These are phyloP conservation scores for Philantomba maxwellii DNA, from an alignment of 2,113 vertebrate genomes.

Conservation along the genomic window DNA sequence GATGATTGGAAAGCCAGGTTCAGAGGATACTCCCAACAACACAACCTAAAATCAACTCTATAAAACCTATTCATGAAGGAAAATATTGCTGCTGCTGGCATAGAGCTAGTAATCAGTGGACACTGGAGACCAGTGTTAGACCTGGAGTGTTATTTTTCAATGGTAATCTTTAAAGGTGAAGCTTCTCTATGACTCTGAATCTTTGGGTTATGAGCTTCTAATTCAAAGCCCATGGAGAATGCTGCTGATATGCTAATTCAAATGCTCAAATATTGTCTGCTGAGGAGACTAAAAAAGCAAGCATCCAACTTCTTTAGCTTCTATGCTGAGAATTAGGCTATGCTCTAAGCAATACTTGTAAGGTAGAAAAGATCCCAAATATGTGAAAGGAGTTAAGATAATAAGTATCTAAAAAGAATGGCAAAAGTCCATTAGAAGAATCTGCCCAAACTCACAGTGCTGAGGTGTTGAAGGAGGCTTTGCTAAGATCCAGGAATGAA, in stretches of 20 bases:
- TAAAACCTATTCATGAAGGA: not conserved
- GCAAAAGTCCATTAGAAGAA: not conserved
- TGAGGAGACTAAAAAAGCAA: not conserved
- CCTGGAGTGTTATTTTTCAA: not conserved
- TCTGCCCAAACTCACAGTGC: not conserved
- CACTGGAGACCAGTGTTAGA: not conserved
- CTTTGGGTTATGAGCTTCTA: not conserved
- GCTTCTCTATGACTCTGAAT: not conserved
- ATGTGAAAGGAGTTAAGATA: not conserved
- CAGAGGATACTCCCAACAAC: not conserved
- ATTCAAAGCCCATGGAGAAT: not conserved
- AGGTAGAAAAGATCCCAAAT: not conserved
- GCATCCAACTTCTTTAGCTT: not conserved
- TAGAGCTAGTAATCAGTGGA: not conserved
- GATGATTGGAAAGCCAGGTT: not conserved
- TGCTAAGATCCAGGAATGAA: not conserved
- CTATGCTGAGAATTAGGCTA: not conserved
- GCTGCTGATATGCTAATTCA: not conserved
- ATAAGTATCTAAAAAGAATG: not conserved
- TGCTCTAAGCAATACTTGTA: not conserved
- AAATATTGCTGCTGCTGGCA: not conserved
- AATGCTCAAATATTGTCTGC: not conserved
- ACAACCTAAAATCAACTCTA: not conserved
- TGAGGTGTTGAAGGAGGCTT: not conserved
- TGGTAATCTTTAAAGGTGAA: not conserved